Conservation (phyloP, 2,797 vertebrate species). For the Serranus cabrilla region DNA sequence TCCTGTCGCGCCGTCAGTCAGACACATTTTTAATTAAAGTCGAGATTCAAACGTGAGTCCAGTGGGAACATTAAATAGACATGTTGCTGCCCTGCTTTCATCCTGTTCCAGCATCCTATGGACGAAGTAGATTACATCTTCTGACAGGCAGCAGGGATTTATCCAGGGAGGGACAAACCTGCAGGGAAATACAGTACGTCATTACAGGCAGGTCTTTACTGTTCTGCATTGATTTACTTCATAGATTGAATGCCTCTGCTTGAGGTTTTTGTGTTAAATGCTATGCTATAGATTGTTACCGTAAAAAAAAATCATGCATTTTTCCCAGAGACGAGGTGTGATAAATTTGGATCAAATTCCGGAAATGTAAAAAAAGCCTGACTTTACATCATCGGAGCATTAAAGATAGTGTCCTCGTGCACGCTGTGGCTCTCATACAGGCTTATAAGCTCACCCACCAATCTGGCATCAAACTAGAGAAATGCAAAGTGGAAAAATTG, state of each 20-base stretch:
- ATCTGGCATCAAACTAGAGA: constrained; percentile 4
- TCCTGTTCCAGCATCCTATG: constrained; percentile 24
- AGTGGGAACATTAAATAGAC: constrained; percentile 42
- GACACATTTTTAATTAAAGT: constrained; percentile 65
- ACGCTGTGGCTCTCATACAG: neutral
- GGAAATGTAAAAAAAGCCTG: neutral
- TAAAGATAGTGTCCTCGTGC: neutral
- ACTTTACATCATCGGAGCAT: constrained; percentile 4
- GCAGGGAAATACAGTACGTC: constrained; percentile 53
- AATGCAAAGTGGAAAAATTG: constrained; percentile 5
- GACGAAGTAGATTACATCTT: constrained; percentile 43
- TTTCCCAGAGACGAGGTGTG: neutral
- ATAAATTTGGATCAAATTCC: constrained; percentile 24
- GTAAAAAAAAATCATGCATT: constrained; percentile 39
- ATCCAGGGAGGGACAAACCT: constrained; percentile 37
- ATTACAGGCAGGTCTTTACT: constrained; percentile 22
- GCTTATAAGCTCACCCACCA: neutral
- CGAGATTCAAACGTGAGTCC: constrained; percentile 17
- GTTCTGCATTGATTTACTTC: constrained; percentile 60
- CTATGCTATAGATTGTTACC: constrained; percentile 26
- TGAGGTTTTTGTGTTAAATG: constrained; percentile 50
- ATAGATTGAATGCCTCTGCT: constrained; percentile 45
- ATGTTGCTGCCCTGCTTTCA: constrained; percentile 34
- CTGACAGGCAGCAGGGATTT: constrained; percentile 29
- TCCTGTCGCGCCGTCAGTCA: constrained; percentile 30